phyloP scores from a whole-genome alignment of 92 coral and sea anemone species.

The Umimayanthus kanabou region DNA sequence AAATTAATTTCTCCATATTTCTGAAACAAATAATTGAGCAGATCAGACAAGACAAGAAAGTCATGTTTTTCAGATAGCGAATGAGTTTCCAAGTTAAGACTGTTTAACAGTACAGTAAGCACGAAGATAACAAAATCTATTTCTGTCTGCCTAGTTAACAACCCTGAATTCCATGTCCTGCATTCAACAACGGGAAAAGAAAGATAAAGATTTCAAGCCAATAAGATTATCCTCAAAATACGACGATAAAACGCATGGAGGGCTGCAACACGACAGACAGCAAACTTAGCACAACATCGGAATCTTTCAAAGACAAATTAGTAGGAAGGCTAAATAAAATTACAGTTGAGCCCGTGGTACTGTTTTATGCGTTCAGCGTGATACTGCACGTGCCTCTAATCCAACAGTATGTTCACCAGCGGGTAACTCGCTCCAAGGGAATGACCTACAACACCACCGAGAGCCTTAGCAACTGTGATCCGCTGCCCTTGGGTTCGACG shows the following conservation, averaged over 20 bases:
- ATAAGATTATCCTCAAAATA: neutral
- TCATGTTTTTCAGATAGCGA: neutral
- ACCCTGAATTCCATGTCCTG: neutral
- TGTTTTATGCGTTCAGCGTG: conserved; percentile 95
- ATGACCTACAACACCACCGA: conserved; percentile 82
- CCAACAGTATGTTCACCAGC: conserved; percentile 86
- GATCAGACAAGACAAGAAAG: neutral
- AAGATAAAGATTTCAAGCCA: neutral
- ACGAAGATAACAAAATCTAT: neutral
- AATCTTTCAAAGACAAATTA: neutral
- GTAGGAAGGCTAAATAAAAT: conserved; percentile 38
- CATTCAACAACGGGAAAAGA: neutral
- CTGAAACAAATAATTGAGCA: neutral
- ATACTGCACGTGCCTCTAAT: conserved; percentile 94
- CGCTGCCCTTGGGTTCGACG: conserved; percentile 49
- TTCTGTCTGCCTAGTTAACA: neutral
- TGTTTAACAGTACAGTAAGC: neutral
- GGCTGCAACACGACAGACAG: neutral
- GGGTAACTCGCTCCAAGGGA: conserved; percentile 81
- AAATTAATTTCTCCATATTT: too few relatives aligned
- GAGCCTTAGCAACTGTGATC: conserved; percentile 82
- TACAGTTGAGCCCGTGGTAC: conserved; percentile 96
- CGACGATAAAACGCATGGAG: neutral
- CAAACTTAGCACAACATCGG: neutral
- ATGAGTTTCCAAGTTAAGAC: neutral